Evolutionary conservation across 2,797 vertebrate genomes (phyloP), one percentile per base, ranked within the genome.

Genomic region (Thamnophis elegans): DNA sequence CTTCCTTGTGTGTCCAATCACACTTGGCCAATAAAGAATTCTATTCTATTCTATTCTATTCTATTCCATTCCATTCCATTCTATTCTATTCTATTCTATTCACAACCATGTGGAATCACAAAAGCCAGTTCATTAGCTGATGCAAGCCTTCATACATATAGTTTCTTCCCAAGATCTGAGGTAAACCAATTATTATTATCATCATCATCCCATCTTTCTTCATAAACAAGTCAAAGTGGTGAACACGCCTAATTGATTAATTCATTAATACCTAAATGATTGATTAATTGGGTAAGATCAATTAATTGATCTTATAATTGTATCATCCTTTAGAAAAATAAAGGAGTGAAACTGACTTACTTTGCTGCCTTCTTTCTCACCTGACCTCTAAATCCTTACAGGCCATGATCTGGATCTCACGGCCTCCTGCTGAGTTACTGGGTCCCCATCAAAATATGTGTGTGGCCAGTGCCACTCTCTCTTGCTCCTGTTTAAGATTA

Each of bases 401-500:
- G 82, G 25, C 55, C 56, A 55, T n/a, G 47, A 42, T 59, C 62
- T 60, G 60, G 12, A 56, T 68, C 85, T 36, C n/a, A 4, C 0
- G 11, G 5, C 42, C 53, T 93, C 55, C 85, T 78, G 65, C 65
- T 91, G 82, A 42, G 36, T n/a, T 25, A 82, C 18, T 90, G 54
- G 32, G 25, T n/a, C 91, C 55, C 11, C 85, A 28, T 78, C 32
- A 32, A 88, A 91, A 59, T 65, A 89, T 88, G 68, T 85, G 92
- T 89, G 92, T 91, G 92, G 92, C 86, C 92, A 82, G 28, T 42
- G 28, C 16, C 55, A 32, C 4, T 73, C 54, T 56, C n/a, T 78
- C n/a, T 89, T 16, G 87, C 88, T 89, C 82, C 89, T 94, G 91
- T 85, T 94, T 90, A 85, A 56, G 68, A 73, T 94, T 88, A 90